Base-by-base conservation (phyloP, 2,888 invertebrate genomes). In the Aquatica leii region DNA sequence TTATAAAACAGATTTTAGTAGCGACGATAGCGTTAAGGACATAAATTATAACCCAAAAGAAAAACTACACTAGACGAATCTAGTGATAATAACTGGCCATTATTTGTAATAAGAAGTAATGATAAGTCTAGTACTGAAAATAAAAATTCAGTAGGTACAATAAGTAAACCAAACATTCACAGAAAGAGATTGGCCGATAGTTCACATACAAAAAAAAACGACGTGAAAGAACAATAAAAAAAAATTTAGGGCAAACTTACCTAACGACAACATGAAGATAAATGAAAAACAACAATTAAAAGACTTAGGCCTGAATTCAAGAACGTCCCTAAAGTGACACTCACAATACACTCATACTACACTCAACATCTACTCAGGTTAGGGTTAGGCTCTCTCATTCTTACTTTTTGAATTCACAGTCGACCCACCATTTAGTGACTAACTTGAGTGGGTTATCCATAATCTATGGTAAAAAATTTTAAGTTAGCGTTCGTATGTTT, bases 1-100 rank as follows among this genome's bases (percentile, higher is more conserved):
- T 9, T 4, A n/a, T 4, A 14, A 40, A 4, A 9, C 4, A 40
- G 40, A 40, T 14, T 40, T 40, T 40, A 40, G 40, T 40, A 40
- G 40, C 40, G 40, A 40, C 40, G 40, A 40, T 12, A 40, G 40
- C 40, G 40, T 40, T 40, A 40, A 40, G 14, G 40, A 40, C n/a
- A 40, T 4, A 40, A 12, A 40, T 31, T 31, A 31, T 31, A 31
- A 31, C 4, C 31, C 31, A 4, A 31, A 8, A 31, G 5, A 8
- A 31, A 31, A 31, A 4, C 31, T 31, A 31, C 5, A 11, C 40
- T 40, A 40, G 40, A 40, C 14, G 40, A 40, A 40, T 40, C 40
- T 40, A 40, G 40, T 40, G 40, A 40, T 40, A 12, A 40, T 40
- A 12, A 40, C 40, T 40, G 5, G 40, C n/a, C 40, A 40, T 14